A percentile compares a stretch with the other conserved stretches of the same genome.
phyloP scores from a whole-genome alignment of 30 jellyfish, hydroid and myxozoan species.

The Phacellophora camtschatica region DNA sequence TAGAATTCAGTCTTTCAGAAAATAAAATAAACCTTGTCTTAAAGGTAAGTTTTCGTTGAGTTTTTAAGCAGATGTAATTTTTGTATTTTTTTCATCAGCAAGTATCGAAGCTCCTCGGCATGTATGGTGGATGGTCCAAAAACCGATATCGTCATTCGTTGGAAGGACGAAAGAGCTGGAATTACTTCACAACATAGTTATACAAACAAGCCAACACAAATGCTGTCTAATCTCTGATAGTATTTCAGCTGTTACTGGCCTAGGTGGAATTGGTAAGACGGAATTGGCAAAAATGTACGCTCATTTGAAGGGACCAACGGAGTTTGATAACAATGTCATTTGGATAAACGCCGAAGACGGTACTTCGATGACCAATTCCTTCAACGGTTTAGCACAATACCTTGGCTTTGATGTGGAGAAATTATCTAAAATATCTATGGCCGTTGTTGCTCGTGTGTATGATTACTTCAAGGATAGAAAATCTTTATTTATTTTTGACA shows the following conservation, averaged over 20 bases:
- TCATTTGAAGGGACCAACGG: slow-evolving; percentile 4
- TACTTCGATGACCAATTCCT: slow-evolving; percentile 34
- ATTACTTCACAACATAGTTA: slow-evolving; percentile 1
- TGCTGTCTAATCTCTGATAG: neutral
- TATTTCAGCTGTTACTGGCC: slow-evolving; percentile 39
- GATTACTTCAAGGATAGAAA: slow-evolving; percentile 14
- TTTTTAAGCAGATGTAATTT: neutral
- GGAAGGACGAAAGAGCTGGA: slow-evolving; percentile 39
- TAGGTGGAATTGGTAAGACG: slow-evolving; percentile 76
- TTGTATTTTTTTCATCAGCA: neutral
- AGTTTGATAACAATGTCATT: slow-evolving; percentile 46
- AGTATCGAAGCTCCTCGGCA: neutral
- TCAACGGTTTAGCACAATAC: slow-evolving; percentile 28
- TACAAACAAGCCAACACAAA: neutral
- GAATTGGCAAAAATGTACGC: slow-evolving; percentile 59
- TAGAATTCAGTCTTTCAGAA: neutral
- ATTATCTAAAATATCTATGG: neutral
- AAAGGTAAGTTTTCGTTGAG: neutral
- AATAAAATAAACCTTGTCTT: neutral
- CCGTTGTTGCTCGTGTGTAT: slow-evolving; percentile 30
- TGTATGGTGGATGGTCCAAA: slow-evolving; percentile 49
- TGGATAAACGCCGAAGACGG: slow-evolving; percentile 62
- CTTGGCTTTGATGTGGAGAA: slow-evolving; percentile 18
- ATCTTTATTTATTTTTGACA: slow-evolving; percentile 56
- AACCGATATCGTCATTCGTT: slow-evolving; percentile 24